These are phyloP conservation scores for Marisa cornuarietis DNA, from an alignment of 1,140 invertebrate genomes.

Conservation along the genomic window DNA sequence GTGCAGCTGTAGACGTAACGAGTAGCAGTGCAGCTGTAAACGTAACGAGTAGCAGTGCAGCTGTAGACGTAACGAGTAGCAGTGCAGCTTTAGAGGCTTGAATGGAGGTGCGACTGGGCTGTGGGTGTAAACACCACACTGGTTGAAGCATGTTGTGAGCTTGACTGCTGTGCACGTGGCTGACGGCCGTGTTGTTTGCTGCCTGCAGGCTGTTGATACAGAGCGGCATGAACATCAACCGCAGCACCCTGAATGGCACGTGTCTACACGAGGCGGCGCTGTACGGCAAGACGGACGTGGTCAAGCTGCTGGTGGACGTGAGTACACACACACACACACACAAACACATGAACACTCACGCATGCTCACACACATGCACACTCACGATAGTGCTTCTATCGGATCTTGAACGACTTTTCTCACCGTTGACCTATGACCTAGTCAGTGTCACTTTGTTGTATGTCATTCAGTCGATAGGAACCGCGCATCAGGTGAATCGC, in stretches of 20 bases:
- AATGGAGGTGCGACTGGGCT: too few relatives aligned
- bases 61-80: too few relatives aligned
- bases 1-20: too few relatives aligned
- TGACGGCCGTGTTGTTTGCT: background rate
- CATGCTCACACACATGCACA: background rate
- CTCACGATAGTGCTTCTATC: background rate
- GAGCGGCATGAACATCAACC: slow-evolving; percentile 66
- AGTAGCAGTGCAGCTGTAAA: too few relatives aligned
- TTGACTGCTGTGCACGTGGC: too few relatives aligned
- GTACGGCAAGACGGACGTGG: slow-evolving; percentile 66
- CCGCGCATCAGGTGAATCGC: background rate
- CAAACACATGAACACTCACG: background rate
- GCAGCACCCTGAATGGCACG: slow-evolving; percentile 63
- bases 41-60: too few relatives aligned
- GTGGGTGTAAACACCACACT: too few relatives aligned
- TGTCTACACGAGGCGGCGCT: slow-evolving; percentile 67
- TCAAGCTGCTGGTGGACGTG: slow-evolving; percentile 65
- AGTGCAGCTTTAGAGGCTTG: too few relatives aligned
- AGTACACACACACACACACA: slow-evolving; percentile 34
- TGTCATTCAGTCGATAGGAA: background rate
- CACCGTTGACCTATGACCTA: too few relatives aligned
- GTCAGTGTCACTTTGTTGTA: too few relatives aligned
- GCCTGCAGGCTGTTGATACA: slow-evolving; percentile 63
- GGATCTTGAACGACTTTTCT: too few relatives aligned
- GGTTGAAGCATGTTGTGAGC: too few relatives aligned